These are phyloP conservation scores for Microcaecilia unicolor DNA, from an alignment of 2,797 vertebrate genomes.

Conservation along the genomic window DNA sequence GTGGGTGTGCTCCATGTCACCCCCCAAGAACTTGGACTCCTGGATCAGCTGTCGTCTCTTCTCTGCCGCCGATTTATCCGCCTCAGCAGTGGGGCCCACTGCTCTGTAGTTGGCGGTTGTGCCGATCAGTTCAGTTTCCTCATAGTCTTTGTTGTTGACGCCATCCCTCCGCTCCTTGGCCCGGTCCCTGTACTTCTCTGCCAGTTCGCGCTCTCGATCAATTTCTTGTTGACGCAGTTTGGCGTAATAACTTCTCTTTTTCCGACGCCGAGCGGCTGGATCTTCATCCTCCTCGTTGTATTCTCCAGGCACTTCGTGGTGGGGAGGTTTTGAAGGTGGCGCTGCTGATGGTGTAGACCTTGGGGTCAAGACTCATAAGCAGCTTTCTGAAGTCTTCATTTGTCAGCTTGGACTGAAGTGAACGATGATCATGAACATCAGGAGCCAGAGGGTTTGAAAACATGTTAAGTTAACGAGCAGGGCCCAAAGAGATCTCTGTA, in stretches of 20 bases:
- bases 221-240: slow-evolving; percentile 94
- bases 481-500: no score
- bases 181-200: slow-evolving; percentile 89
- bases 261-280: no score
- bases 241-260: slow-evolving; percentile 92
- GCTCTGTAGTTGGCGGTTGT: slow-evolving; percentile 94
- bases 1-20: slow-evolving; percentile 99
- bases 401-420: no score
- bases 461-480: no score
- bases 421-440: no score
- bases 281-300: no score
- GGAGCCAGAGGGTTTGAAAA: no score
- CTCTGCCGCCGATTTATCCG: slow-evolving; percentile 94
- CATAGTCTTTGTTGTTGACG: slow-evolving; percentile 94
- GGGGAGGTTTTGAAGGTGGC: no score
- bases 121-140: slow-evolving; percentile 92
- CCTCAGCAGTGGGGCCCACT: slow-evolving; percentile 89
- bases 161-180: slow-evolving; percentile 89
- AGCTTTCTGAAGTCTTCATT: no score
- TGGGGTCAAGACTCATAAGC: no score
- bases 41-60: slow-evolving; percentile 94
- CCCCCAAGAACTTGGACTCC: slow-evolving; percentile 97
- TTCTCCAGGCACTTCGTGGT: no score
- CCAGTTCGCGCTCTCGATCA: slow-evolving; percentile 84
- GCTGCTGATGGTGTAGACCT: no score